A percentile compares a stretch with the other conserved stretches of the same genome.
phyloP scores from a whole-genome alignment of 1,140 invertebrate species.

The Zeugodacus cucurbitae region DNA sequence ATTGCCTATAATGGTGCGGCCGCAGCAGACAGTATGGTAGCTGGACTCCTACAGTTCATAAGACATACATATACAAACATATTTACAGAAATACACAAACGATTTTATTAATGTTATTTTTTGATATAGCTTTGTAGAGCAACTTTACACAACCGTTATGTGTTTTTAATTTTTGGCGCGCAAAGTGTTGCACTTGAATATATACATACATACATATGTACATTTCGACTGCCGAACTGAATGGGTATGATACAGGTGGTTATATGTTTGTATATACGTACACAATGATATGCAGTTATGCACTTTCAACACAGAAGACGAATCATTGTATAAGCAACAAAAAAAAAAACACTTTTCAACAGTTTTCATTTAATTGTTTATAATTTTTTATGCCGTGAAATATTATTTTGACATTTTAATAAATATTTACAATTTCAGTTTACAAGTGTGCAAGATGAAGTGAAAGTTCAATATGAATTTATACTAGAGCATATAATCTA shows the following conservation, averaged over 20 bases:
- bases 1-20: neutral
- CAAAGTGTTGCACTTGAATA: neutral
- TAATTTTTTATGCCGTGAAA: neutral
- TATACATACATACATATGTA: neutral
- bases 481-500: too few species aligned
- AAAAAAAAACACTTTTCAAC: neutral
- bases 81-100: neutral
- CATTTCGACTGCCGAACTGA: neutral
- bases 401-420: neutral
- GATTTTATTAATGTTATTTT: too few species aligned
- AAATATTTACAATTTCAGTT: slow-evolving; percentile 6
- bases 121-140: neutral
- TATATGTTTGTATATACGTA: neutral
- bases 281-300: neutral
- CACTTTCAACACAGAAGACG: neutral
- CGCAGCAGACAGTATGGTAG: neutral
- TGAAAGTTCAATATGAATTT: neutral
- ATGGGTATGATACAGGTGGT: neutral
- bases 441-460: neutral
- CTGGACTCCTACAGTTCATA: neutral
- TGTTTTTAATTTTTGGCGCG: neutral
- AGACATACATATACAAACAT: neutral
- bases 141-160: neutral
- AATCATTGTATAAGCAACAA: neutral
- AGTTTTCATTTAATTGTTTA: neutral